Conservation (phyloP, 2,113 vertebrate species). For the Brachypodius melanocephalos region DNA sequence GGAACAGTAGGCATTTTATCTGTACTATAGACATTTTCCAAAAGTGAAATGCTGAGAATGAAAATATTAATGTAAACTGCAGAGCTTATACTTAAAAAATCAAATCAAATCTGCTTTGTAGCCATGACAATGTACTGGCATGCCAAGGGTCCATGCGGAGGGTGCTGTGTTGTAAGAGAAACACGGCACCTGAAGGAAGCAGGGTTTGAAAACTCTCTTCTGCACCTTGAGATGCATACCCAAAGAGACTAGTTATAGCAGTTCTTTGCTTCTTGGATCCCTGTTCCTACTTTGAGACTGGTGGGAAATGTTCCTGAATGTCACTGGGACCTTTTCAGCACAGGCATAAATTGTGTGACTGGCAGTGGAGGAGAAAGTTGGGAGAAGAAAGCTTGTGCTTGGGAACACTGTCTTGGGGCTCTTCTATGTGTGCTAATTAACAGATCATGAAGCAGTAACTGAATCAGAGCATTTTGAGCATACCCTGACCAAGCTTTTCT, state of each 20-base stretch:
- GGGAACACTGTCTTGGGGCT: background rate
- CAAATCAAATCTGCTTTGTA: background rate
- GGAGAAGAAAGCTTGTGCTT: background rate
- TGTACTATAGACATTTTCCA: conserved; percentile 5
- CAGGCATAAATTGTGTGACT: background rate
- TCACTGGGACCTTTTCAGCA: background rate
- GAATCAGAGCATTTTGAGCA: background rate
- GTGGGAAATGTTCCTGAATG: background rate
- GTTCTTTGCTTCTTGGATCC: background rate
- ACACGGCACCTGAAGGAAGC: background rate
- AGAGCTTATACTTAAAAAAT: background rate
- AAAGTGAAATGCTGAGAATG: background rate
- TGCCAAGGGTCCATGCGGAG: background rate
- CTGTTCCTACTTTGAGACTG: conserved; percentile 26
- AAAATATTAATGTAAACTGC: background rate
- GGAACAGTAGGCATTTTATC: conserved; percentile 20
- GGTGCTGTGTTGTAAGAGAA: background rate
- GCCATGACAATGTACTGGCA: background rate
- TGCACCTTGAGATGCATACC: background rate
- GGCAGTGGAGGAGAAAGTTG: background rate
- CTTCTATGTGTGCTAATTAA: background rate
- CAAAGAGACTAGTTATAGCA: background rate
- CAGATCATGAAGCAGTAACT: background rate
- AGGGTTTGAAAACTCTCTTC: background rate
- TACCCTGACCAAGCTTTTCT: background rate